A percentile compares a stretch with the other conserved stretches of the same genome.
Evolutionary conservation across 2,888 invertebrate genomes (phyloP).

Genomic region (Eupithecia vulgata): DNA sequence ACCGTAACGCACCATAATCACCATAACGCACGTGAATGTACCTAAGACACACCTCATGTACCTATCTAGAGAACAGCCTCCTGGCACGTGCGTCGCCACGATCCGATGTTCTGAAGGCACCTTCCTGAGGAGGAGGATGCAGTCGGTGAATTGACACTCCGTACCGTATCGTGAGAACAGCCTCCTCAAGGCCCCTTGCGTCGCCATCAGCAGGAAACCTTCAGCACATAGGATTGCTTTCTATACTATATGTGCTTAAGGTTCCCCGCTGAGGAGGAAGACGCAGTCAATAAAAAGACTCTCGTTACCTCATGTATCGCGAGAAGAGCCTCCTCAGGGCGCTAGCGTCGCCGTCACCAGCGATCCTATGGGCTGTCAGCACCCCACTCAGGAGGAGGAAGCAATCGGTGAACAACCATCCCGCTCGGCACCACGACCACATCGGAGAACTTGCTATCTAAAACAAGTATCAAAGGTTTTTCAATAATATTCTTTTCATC

Average conservation of each 20-base stretch:
- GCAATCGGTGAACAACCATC: conserved; percentile 87
- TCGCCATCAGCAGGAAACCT: conserved; percentile 81
- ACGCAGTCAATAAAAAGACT: conserved; percentile 85
- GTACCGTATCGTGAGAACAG: conserved; percentile 82
- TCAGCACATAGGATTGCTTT: no score
- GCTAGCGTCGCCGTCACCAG: conserved; percentile 80
- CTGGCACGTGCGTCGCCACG: neutral
- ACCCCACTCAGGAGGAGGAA: conserved; percentile 87
- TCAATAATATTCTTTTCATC: neutral
- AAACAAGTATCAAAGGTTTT: conserved; percentile 34
- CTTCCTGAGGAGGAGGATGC: neutral
- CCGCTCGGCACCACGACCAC: conserved; percentile 85
- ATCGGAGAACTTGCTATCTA: conserved; percentile 84
- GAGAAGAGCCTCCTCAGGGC: conserved; percentile 85
- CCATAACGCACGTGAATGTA: conserved; percentile 50
- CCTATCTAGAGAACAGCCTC: conserved; percentile 55
- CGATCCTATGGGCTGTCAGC: conserved; percentile 85
- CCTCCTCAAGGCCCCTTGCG: conserved; percentile 82
- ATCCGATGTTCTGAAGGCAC: neutral
- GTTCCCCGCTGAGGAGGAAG: conserved; percentile 86
- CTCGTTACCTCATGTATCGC: conserved; percentile 84
- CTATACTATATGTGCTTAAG: conserved; percentile 86
- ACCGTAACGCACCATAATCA: no score
- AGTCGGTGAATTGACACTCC: neutral
- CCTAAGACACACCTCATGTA: conserved; percentile 69